A percentile compares a stretch with the other conserved stretches of the same genome.
Conservation (phyloP, 2,797 vertebrate species). For the Ciconia nigra region DNA sequence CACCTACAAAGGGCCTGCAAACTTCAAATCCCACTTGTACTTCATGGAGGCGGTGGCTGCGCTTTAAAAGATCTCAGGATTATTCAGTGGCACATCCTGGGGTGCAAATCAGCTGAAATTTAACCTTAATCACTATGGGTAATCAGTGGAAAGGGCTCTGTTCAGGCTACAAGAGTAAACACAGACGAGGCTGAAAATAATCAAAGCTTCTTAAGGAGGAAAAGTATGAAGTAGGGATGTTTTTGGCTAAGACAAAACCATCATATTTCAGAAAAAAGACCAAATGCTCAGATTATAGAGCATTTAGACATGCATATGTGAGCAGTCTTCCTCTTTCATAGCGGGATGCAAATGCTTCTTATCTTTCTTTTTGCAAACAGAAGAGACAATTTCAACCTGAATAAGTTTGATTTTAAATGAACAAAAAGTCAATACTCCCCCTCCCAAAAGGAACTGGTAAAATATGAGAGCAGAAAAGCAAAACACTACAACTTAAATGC, state of each 20-base stretch:
- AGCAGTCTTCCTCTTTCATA: not conserved
- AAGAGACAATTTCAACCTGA: not conserved
- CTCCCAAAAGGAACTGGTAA: not conserved
- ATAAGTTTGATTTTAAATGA: not conserved
- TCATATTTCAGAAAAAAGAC: not conserved
- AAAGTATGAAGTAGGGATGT: not conserved
- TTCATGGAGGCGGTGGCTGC: not conserved
- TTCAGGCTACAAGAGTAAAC: not conserved
- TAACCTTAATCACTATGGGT: not conserved
- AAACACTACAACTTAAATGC: not conserved
- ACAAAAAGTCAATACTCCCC: not conserved
- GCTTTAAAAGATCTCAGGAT: not conserved
- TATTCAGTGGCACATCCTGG: not conserved
- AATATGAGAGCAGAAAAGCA: not conserved
- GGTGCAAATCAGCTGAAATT: not conserved
- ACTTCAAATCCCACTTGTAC: not conserved
- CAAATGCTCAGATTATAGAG: not conserved
- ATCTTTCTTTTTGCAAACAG: not conserved
- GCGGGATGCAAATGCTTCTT: not conserved
- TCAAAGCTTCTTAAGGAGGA: not conserved
- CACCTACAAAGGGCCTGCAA: not conserved
- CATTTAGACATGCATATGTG: not conserved
- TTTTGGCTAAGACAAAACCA: not conserved
- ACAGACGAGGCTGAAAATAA: not conserved
- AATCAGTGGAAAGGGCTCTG: not conserved